Evolutionary conservation across 2,888 invertebrate species (phyloP).

Genomic region (Hydrotaea diabolus): DNA sequence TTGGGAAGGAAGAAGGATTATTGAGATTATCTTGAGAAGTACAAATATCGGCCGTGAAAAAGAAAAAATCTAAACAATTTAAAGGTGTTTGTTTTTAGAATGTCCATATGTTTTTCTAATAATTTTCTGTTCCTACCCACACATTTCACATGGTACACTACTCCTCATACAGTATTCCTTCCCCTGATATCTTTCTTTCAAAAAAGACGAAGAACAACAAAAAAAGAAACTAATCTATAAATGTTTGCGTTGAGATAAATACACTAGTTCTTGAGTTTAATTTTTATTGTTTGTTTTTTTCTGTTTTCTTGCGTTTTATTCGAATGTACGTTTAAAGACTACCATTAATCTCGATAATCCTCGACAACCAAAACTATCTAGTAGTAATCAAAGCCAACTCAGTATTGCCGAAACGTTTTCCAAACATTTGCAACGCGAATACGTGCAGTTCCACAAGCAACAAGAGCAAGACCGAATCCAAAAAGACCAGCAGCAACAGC

Average conservation of each 20-base stretch:
- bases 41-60: slow-evolving; percentile 79
- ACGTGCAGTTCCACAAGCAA: slow-evolving; percentile 68
- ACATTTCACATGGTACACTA: slow-evolving; percentile 42
- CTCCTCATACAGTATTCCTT: slow-evolving; percentile 74
- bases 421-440: slow-evolving; percentile 63
- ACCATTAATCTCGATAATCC: slow-evolving; percentile 74
- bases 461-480: slow-evolving; percentile 63
- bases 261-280: slow-evolving; percentile 76
- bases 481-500: slow-evolving; percentile 69
- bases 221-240: slow-evolving; percentile 53
- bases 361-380: slow-evolving; percentile 67
- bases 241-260: too few relatives aligned
- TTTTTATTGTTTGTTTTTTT: slow-evolving; percentile 72
- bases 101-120: slow-evolving; percentile 50
- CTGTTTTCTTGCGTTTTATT: slow-evolving; percentile 67
- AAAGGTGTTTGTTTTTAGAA: slow-evolving; percentile 53
- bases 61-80: slow-evolving; percentile 81
- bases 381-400: slow-evolving; percentile 44
- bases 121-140: slow-evolving; percentile 57
- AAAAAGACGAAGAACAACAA: neutral
- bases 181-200: slow-evolving; percentile 64
- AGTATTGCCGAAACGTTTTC: slow-evolving; percentile 57
- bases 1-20: slow-evolving; percentile 77
- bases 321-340: slow-evolving; percentile 69
- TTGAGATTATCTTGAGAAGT: slow-evolving; percentile 68